These are phyloP conservation scores for Marcusenius ussheri DNA, from an alignment of 2,113 vertebrate genomes.

Conservation along the genomic window DNA sequence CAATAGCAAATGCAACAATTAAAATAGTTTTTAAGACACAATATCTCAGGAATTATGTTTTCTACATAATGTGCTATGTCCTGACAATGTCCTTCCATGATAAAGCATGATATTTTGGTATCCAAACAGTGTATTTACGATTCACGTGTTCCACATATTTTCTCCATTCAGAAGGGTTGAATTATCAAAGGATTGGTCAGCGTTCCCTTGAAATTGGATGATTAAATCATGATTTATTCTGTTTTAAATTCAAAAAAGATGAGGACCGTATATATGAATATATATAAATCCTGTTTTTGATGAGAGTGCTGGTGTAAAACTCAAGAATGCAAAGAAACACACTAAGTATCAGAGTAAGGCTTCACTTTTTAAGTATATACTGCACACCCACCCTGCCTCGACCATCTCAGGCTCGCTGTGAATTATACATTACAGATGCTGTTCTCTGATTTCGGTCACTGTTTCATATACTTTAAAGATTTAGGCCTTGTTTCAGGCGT, in stretches of 20 bases:
- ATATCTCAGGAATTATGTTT: neutral
- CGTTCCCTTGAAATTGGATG: too few relatives aligned
- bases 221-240: neutral
- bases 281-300: neutral
- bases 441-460: neutral
- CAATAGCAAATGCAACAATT: neutral
- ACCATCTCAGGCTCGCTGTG: neutral
- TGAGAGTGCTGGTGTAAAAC: neutral
- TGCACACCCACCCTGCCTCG: neutral
- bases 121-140: neutral
- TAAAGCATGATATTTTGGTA: neutral
- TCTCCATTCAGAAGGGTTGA: neutral
- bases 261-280: neutral
- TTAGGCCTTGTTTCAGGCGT: neutral
- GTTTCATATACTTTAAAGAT: neutral
- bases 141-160: neutral
- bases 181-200: neutral
- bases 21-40: neutral
- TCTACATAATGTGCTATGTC: neutral
- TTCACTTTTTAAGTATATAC: neutral
- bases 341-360: neutral
- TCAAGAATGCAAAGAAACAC: neutral
- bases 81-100: neutral
- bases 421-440: neutral
- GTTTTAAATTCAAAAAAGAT: neutral